Evolutionary conservation across 2,797 vertebrate genomes (phyloP).

Genomic region (Peromyscus nudipes): DNA sequence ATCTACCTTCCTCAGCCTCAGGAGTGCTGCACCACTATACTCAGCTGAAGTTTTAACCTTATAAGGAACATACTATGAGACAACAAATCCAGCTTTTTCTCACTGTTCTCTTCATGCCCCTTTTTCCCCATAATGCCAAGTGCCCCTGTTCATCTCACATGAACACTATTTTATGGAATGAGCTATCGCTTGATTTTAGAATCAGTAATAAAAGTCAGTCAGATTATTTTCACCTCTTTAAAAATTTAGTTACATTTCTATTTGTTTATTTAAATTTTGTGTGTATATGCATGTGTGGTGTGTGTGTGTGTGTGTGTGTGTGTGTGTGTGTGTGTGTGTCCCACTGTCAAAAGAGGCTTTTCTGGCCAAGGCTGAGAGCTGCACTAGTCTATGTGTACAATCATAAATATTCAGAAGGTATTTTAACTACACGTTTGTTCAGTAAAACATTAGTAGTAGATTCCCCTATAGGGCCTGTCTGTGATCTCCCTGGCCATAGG

Average conservation of each 20-base stretch:
- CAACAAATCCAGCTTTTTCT: background rate
- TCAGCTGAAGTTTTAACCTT: background rate
- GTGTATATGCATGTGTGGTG: background rate
- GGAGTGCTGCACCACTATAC: background rate
- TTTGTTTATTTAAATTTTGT: background rate
- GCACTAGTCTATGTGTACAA: background rate
- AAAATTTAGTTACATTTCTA: background rate
- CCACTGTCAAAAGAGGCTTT: background rate
- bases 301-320: background rate
- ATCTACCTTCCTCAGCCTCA: background rate
- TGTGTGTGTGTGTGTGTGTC: background rate
- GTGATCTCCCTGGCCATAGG: too few species aligned
- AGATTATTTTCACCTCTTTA: background rate
- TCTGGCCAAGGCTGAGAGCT: background rate
- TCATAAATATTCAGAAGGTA: background rate
- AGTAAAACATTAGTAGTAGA: background rate
- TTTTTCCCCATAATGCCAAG: background rate
- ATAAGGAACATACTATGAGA: background rate
- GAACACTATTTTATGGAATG: background rate
- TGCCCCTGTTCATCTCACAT: background rate
- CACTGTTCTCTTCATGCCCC: background rate
- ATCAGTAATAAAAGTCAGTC: background rate
- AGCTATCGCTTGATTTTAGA: background rate
- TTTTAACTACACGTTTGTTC: background rate
- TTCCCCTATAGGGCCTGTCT: background rate